Conservation (phyloP, 2,888 invertebrate species). For the Euspilapteryx auroguttella region DNA sequence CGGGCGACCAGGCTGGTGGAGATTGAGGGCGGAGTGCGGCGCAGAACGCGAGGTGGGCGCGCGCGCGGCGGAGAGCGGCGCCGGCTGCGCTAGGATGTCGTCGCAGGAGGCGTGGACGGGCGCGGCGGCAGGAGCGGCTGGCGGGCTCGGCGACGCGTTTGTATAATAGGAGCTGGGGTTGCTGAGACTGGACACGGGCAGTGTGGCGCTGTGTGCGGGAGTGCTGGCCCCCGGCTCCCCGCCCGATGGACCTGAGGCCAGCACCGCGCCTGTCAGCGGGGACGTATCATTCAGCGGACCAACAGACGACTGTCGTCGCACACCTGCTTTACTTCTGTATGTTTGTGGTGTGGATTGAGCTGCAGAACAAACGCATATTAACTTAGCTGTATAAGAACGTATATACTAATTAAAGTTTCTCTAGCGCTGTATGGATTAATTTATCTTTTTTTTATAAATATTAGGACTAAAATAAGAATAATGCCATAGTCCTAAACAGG, state of each 20-base stretch:
- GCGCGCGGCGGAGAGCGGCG: slow-evolving; percentile 23
- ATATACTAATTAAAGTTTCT: slow-evolving; percentile 4
- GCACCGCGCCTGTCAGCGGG: slow-evolving; percentile 34
- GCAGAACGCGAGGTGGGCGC: slow-evolving; percentile 46
- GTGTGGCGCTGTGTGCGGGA: slow-evolving; percentile 46
- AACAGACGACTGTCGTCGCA: slow-evolving; percentile 64
- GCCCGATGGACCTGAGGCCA: slow-evolving; percentile 13
- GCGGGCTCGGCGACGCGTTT: slow-evolving; percentile 64
- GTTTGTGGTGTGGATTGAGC: slow-evolving; percentile 66
- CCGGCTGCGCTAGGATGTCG: slow-evolving; percentile 40
- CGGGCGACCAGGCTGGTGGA: slow-evolving; percentile 43
- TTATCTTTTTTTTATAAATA: too few species aligned
- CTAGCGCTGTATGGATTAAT: too few species aligned
- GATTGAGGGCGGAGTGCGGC: slow-evolving; percentile 48
- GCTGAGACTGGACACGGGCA: slow-evolving; percentile 58
- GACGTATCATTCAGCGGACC: slow-evolving; percentile 62
- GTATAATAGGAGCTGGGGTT: slow-evolving; percentile 64
- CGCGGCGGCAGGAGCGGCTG: slow-evolving; percentile 29
- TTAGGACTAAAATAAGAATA: too few species aligned
- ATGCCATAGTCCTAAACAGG: too few species aligned
- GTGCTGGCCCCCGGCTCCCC: slow-evolving; percentile 46
- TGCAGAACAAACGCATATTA: slow-evolving; percentile 14
- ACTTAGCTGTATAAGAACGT: slow-evolving; percentile 5
- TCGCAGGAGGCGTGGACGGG: slow-evolving; percentile 48
- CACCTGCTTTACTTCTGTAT: slow-evolving; percentile 59